Evolutionary conservation across 2,888 invertebrate genomes (phyloP), one percentile per base, ranked within the genome.

Genomic region (Phragmatobia fuliginosa): DNA sequence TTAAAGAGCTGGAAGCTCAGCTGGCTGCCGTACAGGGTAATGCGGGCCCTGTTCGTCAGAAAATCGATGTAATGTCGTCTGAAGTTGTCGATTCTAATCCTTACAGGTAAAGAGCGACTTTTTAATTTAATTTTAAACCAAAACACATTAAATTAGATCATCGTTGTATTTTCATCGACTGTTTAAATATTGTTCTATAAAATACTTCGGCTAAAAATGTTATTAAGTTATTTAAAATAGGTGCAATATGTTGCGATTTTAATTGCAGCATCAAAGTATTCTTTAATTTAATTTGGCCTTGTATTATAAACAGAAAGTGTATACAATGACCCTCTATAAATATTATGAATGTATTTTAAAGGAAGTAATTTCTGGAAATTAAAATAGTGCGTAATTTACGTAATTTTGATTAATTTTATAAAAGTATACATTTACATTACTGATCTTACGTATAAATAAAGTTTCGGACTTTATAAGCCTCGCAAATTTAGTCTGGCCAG

Each of bases 51-150:
- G 90, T 83, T n/a, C 95, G 98, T 68, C 94, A 96, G 81, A 98
- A 97, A 95, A 98, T 99, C 83, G 95, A 96, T 31, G 96, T 97
- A 84, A 99, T 99, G 98, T 99, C 99, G 60, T 96, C 98, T 1
- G 99, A 99, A 96, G 99, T 99, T 16, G 97, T 98, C 18, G 99
- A 99, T 94, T 97, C 98, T 1, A 99, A 99, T 96, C 99, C 99
- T 0, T 99, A 99, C 96, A 98, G 98, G 98, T 98, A 94, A 85
- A 85, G 83, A 58, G 0, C 6, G 28, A 61, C 69, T 68, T 66
- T 59, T 31, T 28, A 18, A 33, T 33, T 52, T 49, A 18, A 32
- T n/a, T 63, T 52, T 49, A 25, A 7, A 33, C 25, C 28, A 49
- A 33, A 25, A 8, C 18, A 16, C n/a, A n/a, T 33, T 3, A 8